Conservation (phyloP, 2,113 vertebrate species). For the Hippocampus guttulatus region DNA sequence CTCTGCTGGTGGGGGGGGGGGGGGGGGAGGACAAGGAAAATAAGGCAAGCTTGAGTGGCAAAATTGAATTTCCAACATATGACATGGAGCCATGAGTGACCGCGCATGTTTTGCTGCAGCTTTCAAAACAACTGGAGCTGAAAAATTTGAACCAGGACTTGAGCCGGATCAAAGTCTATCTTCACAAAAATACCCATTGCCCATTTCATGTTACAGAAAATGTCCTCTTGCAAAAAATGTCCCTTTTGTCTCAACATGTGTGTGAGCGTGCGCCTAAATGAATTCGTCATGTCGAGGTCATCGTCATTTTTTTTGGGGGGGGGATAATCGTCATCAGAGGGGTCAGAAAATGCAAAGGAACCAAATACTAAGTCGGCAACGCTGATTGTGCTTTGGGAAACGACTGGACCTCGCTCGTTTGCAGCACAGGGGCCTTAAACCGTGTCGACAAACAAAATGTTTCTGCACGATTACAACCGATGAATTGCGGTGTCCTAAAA, state of each 20-base stretch:
- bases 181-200: too few species aligned
- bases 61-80: conserved; percentile 30
- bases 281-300: too few species aligned
- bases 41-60: conserved; percentile 21
- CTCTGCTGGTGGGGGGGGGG: neutral
- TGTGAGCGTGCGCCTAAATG: too few species aligned
- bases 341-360: neutral
- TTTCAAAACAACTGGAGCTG: neutral
- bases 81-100: conserved; percentile 3
- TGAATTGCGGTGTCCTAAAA: too few species aligned
- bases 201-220: too few species aligned
- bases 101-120: conserved; percentile 3
- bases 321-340: neutral
- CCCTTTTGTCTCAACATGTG: too few species aligned
- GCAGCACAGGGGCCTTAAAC: too few species aligned
- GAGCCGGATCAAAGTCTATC: too few species aligned
- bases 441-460: neutral
- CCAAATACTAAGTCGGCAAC: neutral
- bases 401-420: neutral
- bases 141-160: neutral
- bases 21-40: conserved; percentile 32
- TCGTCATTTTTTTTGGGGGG: neutral
- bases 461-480: neutral
- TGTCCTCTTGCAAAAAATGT: too few species aligned
- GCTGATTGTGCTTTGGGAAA: neutral